Conservation (phyloP, 1,140 invertebrate species). For the Gryon sp. region DNA sequence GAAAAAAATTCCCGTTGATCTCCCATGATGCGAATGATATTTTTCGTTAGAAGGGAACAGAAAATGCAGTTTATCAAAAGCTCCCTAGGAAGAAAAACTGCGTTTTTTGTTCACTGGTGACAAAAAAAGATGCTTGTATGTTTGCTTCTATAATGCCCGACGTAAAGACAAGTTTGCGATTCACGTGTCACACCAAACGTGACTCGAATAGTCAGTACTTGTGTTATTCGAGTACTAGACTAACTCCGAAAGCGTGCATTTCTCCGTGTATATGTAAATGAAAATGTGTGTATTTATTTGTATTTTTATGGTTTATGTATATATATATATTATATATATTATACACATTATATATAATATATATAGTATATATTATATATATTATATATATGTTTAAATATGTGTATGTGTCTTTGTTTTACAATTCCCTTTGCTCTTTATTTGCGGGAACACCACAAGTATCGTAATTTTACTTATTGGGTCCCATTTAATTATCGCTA, state of each 20-base stretch:
- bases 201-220: slow-evolving; percentile 43
- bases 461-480: slow-evolving; percentile 71
- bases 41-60: no score
- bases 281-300: slow-evolving; percentile 22
- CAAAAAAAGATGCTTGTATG: slow-evolving; percentile 45
- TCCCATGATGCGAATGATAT: no score
- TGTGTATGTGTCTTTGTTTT: slow-evolving; percentile 11
- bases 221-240: slow-evolving; percentile 20
- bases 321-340: no score
- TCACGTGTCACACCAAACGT: slow-evolving; percentile 52
- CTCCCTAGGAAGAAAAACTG: no score
- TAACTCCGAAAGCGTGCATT: slow-evolving; percentile 28
- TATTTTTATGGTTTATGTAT: no score
- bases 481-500: slow-evolving; percentile 79
- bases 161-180: slow-evolving; percentile 57
- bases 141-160: slow-evolving; percentile 59
- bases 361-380: no score
- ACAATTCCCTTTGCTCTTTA: slow-evolving; percentile 38
- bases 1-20: no score
- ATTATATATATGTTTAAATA: neutral
- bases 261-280: slow-evolving; percentile 19
- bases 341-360: no score
- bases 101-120: no score
- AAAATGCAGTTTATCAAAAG: no score
- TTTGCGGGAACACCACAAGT: slow-evolving; percentile 68